Evolutionary conservation across 92 coral and sea anemone genomes (phyloP), one percentile per base, ranked within the genome.

Genomic region (Galaxea fascicularis): DNA sequence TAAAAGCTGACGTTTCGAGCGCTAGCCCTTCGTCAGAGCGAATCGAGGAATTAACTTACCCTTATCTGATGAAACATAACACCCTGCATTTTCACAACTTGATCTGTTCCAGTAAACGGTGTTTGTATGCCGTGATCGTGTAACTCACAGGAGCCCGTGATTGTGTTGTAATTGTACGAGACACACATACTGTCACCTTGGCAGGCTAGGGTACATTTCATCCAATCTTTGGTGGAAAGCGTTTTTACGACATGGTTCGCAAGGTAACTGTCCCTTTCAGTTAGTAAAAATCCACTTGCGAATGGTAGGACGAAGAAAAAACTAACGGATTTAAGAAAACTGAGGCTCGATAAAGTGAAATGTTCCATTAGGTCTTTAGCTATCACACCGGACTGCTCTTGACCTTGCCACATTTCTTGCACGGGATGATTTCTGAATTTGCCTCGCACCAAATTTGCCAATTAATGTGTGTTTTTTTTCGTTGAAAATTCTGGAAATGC

Each of bases 21-120:
- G 41, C 41, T 35, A 35, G 41, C 41, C 41, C n/a, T n/a, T n/a
- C n/a, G n/a, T n/a, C n/a, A n/a, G n/a, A n/a, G n/a, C n/a, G n/a
- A n/a, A 6, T 6, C 41, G 41, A 35, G 6, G 41, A 35, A 35
- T n/a, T n/a, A 52, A 30, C 90, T 22, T 30, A 90, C 93, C 91
- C 86, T 82, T 59, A 90, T 74, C 79, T 90, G 93, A 16, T 90
- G 93, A 65, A 87, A 90, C 9, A 90, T 30, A 75, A 85, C 68
- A 29, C 91, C 91, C 11, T 41, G 59, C 28, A 67, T 31, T 17
- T 71, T 79, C 44, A 82, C 53, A 58, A 90, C 56, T 29, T 80
- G 71, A 10, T 76, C 59, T 5, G 65, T 59, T 25, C 76, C 82
- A 24, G 57, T 53, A 14, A 45, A 76, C 10, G 62, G 66, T 16